A percentile compares a stretch with the other conserved stretches of the same genome.
phyloP scores from a whole-genome alignment of 2,113 vertebrate species.

The Dicerorhinus sumatrensis region DNA sequence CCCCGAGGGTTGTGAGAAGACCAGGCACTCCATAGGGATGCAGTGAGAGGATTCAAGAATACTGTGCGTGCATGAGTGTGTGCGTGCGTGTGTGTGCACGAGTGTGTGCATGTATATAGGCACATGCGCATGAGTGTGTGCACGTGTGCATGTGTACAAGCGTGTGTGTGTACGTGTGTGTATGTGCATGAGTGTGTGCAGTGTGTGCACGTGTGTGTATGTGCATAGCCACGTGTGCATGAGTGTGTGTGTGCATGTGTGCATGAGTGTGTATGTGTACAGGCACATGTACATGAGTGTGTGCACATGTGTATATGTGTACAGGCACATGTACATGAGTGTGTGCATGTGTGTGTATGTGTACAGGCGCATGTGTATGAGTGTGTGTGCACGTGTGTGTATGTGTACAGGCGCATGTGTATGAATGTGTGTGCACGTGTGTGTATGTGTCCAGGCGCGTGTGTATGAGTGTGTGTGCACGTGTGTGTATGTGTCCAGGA shows the following conservation, averaged over 20 bases:
- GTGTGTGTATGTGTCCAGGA: neutral
- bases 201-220: fast-evolving
- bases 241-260: fast-evolving
- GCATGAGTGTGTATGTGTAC: neutral
- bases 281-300: fast-evolving
- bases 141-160: too few relatives aligned
- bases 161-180: neutral
- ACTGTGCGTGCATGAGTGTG: neutral
- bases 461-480: neutral
- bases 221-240: neutral
- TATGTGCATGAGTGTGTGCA: neutral
- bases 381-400: fast-evolving
- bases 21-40: fast-evolving
- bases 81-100: fast-evolving
- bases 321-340: neutral
- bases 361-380: neutral
- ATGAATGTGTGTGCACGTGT: too few relatives aligned
- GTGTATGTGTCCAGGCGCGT: neutral
- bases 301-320: fast-evolving
- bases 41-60: fast-evolving
- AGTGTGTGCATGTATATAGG: neutral
- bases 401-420: neutral
- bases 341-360: neutral
- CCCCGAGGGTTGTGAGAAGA: neutral
- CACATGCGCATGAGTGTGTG: neutral